These are phyloP conservation scores for Carollia perspicillata DNA, from an alignment of 2,113 vertebrate genomes.

Conservation along the genomic window DNA sequence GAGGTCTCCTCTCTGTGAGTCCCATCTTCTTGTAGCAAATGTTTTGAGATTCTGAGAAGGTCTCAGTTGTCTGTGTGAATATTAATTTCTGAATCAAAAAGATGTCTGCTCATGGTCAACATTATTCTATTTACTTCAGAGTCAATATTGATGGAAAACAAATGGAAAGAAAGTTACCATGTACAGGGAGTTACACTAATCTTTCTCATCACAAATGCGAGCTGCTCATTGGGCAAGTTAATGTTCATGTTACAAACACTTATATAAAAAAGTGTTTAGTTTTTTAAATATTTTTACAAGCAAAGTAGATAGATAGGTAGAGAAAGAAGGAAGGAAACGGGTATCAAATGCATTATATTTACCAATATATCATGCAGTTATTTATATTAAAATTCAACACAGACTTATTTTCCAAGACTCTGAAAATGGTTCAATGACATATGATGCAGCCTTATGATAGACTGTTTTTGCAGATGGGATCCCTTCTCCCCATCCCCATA, in stretches of 20 bases:
- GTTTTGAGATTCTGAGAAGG: background rate
- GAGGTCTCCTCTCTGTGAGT: background rate
- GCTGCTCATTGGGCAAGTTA: background rate
- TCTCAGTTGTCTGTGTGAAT: background rate
- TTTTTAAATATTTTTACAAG: background rate
- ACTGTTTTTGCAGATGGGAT: background rate
- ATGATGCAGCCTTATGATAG: background rate
- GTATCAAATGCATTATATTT: background rate
- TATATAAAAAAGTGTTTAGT: background rate
- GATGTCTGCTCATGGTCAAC: background rate
- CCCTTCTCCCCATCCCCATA: no score
- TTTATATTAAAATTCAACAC: background rate
- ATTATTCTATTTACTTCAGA: background rate
- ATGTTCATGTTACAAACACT: background rate
- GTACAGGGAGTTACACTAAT: background rate
- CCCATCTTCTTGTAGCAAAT: background rate
- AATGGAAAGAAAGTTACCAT: background rate
- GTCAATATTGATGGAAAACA: background rate
- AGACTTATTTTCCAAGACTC: conserved; percentile 2
- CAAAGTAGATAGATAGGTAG: background rate
- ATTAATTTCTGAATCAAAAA: background rate
- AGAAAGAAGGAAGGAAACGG: background rate
- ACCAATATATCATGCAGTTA: background rate
- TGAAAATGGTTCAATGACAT: background rate
- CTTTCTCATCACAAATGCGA: background rate